Evolutionary conservation across 1,140 invertebrate species (phyloP), one percentile per base, ranked within the genome.

Genomic region (Ips nitidus): DNA sequence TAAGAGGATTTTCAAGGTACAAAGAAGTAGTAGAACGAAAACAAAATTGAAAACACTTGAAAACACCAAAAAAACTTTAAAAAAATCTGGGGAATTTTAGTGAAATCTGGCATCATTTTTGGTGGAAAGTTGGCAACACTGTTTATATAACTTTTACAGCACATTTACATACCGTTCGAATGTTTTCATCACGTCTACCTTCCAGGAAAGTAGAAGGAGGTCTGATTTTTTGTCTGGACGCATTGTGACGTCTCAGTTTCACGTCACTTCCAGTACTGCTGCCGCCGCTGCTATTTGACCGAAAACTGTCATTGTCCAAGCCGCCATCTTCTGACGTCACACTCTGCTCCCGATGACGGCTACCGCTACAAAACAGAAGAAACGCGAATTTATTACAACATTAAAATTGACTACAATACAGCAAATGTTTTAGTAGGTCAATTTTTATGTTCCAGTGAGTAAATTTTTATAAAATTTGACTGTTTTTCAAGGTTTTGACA

Each of bases 191-290:
- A 6, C 43, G 59, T 41, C 68, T 60, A 3, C n/a, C 50, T 36
- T 56, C 68, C 5, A 64, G 57, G 52, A 63, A 70, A 38, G 68
- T 70, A 0, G 68, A 45, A 53, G 69, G 61, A 60, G 65, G 41
- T 36, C 69, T 47, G 36, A 59, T 36, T 53, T 70, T 70, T 6
- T 70, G 69, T 52, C 69, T 64, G 36, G 61, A 59, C 2, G 69
- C 69, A 41, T 70, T 70, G 40, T 70, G 61, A 22, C 69, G 53
- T 45, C 45, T 70, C 41, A 70, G 41, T 43, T 70, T 70, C n/a
- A 43, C 62, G 36, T 59, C 65, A 42, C 42, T 55, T 4, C 61
- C 69, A n/a, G 8, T 62, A 52, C 52, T 55, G 5, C 53, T 42
- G 8, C 45, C 43, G 38, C 50, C 41, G 43, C 55, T 58, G 39